Base-by-base conservation (phyloP, 1,140 invertebrate genomes). In the Drosophila erecta region DNA sequence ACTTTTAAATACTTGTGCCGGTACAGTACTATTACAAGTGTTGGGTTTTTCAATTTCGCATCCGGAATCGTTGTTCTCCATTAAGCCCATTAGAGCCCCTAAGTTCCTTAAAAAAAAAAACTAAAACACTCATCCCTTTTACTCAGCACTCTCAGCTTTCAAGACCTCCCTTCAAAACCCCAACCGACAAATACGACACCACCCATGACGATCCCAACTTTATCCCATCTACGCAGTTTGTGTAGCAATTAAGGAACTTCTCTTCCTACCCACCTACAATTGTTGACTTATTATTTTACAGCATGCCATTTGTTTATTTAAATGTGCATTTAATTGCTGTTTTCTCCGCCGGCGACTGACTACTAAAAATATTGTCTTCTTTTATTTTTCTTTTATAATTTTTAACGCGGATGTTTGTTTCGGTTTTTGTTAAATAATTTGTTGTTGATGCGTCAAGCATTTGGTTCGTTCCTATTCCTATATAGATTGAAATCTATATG, bases 281-380 rank as follows among this genome's bases (percentile, higher is more conserved):
- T 66, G 33, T 60, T 59, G 40, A 46, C 53, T 47, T 47, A 46
- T 46, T 74, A 37, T 44, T 57, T 76, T 55, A 69, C 49, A 37
- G 44, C 43, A 24, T 24, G 43, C 37, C 54, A 41, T 76, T 83
- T 72, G 73, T 84, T 84, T 86, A 40, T 79, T 77, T 80, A 85
- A 81, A 86, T 81, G 61, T 73, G 59, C 77, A 81, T 61, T 77
- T 85, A 85, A 85, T 77, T 85, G 62, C 62, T 81, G 58, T 79
- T 67, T 80, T 56, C 76, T 67, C 59, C 38, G 35, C 24, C 43
- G 17, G 17, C 22, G 62, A 41, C 51, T 38, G 62, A 41, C 51
- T 38, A 27, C 54, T 67, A 57, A 57, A 51, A 33, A 64, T 79
- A 57, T 57, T 77, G 44, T 47, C 33, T 62, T 59, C 40, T 49